A percentile compares a stretch with the other conserved stretches of the same genome.
Evolutionary conservation across 2,113 vertebrate genomes (phyloP).

Genomic region (Chionodraco myersi): DNA sequence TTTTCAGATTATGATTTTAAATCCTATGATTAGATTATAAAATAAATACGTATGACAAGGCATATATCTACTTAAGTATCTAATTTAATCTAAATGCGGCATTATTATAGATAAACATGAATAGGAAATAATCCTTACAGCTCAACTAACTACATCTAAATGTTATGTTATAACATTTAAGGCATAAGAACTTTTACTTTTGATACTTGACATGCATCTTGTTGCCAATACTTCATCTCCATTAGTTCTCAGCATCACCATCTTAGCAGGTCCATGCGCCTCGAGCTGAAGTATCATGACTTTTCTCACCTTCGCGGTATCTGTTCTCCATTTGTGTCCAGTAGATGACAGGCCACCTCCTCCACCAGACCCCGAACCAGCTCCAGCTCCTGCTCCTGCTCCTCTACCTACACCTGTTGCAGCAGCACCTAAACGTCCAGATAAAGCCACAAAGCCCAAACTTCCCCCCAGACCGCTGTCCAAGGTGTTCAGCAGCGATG

Average conservation of each 20-base stretch:
- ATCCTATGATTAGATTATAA: too few relatives aligned
- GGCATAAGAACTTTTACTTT: too few relatives aligned
- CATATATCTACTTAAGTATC: too few relatives aligned
- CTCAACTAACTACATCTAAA: too few relatives aligned
- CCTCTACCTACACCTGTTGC: slow-evolving; percentile 18
- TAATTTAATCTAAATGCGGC: too few relatives aligned
- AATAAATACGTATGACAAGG: too few relatives aligned
- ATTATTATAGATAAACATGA: too few relatives aligned
- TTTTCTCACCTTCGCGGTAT: background rate
- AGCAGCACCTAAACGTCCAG: slow-evolving; percentile 56
- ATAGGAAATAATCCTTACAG: too few relatives aligned
- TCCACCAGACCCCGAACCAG: slow-evolving; percentile 20
- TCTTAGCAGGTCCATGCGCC: background rate
- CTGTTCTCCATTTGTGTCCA: background rate
- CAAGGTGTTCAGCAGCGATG: slow-evolving; percentile 79
- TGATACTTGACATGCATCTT: too few relatives aligned
- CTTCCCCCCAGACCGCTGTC: slow-evolving; percentile 73
- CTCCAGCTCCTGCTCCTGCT: slow-evolving; percentile 37
- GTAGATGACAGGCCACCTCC: slow-evolving; percentile 50
- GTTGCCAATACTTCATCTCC: background rate
- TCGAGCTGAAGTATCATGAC: background rate
- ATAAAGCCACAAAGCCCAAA: slow-evolving; percentile 73
- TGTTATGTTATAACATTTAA: too few relatives aligned
- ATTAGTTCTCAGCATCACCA: background rate
- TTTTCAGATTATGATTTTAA: too few relatives aligned